Conservation (phyloP, 2,797 vertebrate genomes). For the Hylomyscus alleni region DNA sequence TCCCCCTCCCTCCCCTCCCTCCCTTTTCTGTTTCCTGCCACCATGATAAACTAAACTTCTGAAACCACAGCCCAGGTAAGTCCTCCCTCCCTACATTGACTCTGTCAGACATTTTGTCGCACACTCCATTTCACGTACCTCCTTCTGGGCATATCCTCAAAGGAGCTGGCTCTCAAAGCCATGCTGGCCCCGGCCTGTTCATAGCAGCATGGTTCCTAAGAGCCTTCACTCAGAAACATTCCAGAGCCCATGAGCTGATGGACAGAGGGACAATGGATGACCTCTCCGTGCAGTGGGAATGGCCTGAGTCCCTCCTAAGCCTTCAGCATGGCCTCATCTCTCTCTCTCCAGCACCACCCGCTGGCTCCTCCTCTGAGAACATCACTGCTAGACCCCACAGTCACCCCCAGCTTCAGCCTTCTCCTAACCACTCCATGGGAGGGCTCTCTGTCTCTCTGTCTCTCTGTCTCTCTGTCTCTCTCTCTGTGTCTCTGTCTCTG, state of each 20-base stretch:
- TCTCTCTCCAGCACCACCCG: background rate
- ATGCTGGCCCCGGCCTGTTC: fast-evolving
- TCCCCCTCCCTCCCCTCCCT: fast-evolving
- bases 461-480: background rate
- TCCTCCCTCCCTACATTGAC: background rate
- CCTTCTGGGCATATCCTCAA: background rate
- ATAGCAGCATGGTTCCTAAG: background rate
- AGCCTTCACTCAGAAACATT: background rate
- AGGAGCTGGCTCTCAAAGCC: background rate
- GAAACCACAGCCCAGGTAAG: background rate
- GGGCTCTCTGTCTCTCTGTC: background rate
- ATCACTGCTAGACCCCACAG: background rate
- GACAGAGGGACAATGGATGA: background rate
- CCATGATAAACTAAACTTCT: background rate
- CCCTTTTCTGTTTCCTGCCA: background rate
- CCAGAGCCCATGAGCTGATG: fast-evolving
- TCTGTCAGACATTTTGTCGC: background rate
- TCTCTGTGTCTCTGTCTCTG: no score
- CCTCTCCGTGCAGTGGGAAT: fast-evolving
- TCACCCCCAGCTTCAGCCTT: background rate
- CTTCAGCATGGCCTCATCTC: background rate
- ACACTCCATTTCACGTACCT: background rate
- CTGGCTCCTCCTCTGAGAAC: background rate
- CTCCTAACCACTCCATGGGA: background rate
- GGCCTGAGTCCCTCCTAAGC: background rate